These are phyloP conservation scores for Catharus ustulatus DNA, from an alignment of 2,797 vertebrate species.

Conservation along the genomic window DNA sequence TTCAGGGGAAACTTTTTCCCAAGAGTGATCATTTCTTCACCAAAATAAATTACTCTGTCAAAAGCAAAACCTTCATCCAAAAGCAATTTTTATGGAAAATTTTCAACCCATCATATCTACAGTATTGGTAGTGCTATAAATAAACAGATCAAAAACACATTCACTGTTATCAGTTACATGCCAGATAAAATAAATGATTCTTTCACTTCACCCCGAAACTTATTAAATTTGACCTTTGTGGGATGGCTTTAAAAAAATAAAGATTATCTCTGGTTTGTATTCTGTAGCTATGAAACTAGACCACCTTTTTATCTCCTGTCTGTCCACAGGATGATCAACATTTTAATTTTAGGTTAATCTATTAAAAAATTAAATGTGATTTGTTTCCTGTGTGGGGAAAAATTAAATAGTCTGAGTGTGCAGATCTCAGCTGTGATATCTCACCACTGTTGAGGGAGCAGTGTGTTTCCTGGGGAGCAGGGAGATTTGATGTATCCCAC, in stretches of 20 bases:
- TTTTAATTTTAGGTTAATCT: neutral
- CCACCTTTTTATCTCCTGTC: neutral
- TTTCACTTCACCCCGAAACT: neutral
- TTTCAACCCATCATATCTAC: neutral
- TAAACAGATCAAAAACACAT: neutral
- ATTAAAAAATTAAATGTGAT: neutral
- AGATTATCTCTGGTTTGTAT: neutral
- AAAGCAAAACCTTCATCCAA: slow-evolving; percentile 26
- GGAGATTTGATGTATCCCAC: neutral
- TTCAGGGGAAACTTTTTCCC: neutral
- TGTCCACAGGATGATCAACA: neutral
- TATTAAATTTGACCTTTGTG: neutral
- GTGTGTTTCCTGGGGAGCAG: neutral
- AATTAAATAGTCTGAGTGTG: neutral
- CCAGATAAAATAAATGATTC: slow-evolving; percentile 43
- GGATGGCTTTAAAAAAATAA: neutral
- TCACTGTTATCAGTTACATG: neutral
- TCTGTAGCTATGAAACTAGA: neutral
- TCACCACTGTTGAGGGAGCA: neutral
- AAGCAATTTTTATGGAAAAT: neutral
- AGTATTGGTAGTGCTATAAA: slow-evolving; percentile 4
- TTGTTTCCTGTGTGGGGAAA: neutral
- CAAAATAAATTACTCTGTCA: slow-evolving; percentile 42
- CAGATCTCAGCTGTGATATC: neutral
- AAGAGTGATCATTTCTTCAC: neutral